Conservation (phyloP, 2,113 vertebrate genomes). For the Prionailurus bengalensis region DNA sequence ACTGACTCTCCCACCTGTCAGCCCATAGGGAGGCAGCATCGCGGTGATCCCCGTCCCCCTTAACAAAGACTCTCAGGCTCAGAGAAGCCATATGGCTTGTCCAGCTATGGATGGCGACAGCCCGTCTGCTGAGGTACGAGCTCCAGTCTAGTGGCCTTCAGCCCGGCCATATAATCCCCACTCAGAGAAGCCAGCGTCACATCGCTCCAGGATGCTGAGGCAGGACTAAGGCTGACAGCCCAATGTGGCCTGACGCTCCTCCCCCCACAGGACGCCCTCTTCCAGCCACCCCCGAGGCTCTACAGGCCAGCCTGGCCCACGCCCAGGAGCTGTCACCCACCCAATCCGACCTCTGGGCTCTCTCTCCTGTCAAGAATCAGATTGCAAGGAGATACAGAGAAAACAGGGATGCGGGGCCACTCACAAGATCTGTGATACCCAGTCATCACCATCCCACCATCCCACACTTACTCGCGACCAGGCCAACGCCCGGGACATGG, state of each 20-base stretch:
- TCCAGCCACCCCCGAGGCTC: neutral
- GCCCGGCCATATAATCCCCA: fast-evolving
- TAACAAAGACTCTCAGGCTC: neutral
- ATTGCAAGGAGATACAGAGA: neutral
- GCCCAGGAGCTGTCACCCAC: neutral
- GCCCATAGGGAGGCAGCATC: neutral
- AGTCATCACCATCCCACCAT: fast-evolving
- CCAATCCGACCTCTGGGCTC: fast-evolving
- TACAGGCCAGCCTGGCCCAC: neutral
- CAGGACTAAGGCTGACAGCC: neutral
- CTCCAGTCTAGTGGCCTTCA: neutral
- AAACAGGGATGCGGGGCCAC: neutral
- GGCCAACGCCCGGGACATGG: conserved; percentile 94
- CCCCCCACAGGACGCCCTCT: neutral
- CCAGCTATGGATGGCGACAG: neutral
- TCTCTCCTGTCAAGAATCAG: neutral
- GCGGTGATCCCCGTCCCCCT: neutral
- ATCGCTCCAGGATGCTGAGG: neutral
- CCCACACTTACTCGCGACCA: conserved; percentile 93
- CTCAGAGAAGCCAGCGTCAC: neutral
- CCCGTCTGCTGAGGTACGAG: neutral
- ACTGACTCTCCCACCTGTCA: neutral
- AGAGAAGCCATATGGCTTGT: neutral
- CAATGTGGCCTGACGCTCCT: neutral
- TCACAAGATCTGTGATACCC: fast-evolving